Evolutionary conservation across 2,113 vertebrate species (phyloP).

Genomic region (Balaeniceps rex): DNA sequence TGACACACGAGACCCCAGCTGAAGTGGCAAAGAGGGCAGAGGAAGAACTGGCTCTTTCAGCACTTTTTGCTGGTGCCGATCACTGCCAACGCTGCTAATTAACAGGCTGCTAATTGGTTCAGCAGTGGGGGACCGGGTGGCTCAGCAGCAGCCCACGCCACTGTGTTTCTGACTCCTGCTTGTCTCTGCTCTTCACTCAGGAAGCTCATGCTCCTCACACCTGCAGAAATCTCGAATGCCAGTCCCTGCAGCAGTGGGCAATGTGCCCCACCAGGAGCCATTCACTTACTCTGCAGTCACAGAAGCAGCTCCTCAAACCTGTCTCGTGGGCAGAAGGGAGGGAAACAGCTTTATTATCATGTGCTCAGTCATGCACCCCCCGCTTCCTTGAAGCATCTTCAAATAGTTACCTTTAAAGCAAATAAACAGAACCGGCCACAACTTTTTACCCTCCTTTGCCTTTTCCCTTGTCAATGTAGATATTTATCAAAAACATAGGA

Average conservation of each 20-base stretch:
- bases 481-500: not conserved
- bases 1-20: not conserved
- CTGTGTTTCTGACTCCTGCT: rapidly evolving
- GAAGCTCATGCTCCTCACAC: not conserved
- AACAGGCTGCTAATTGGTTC: not conserved
- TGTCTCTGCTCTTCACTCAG: rapidly evolving
- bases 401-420: not conserved
- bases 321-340: not conserved
- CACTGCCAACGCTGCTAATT: not conserved
- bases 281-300: not conserved
- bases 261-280: rapidly evolving
- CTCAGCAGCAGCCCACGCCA: rapidly evolving
- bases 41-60: not conserved
- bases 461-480: not conserved
- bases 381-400: not conserved
- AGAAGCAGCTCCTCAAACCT: not conserved
- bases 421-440: not conserved
- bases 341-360: not conserved
- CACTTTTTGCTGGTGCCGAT: not conserved
- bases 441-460: not conserved
- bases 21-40: not conserved
- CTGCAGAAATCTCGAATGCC: too few relatives aligned
- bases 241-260: not conserved
- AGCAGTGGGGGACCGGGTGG: too few relatives aligned
- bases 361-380: not conserved